A percentile compares a stretch with the other conserved stretches of the same genome.
phyloP scores from a whole-genome alignment of 2,113 vertebrate genomes.

The Atrichornis clamosus region DNA sequence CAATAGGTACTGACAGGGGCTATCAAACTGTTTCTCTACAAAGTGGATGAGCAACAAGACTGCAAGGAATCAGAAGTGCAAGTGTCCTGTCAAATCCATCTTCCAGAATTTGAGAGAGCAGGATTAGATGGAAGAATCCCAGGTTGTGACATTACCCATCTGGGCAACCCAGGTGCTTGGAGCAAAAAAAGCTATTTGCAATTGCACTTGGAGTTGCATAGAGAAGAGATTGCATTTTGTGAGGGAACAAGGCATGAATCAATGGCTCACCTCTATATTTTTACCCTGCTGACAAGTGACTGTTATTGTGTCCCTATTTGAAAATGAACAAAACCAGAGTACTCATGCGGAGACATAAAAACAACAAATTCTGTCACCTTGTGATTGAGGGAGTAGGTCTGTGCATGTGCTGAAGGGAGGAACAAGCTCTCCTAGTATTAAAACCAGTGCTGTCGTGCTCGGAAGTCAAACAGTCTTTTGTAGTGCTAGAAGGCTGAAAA shows the following conservation, averaged over 20 bases:
- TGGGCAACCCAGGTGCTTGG: not conserved
- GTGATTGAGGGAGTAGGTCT: not conserved
- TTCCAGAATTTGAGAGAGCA: not conserved
- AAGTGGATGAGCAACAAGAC: not conserved
- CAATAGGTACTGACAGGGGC: not conserved
- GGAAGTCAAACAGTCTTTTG: not conserved
- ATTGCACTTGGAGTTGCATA: not conserved
- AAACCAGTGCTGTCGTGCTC: not conserved
- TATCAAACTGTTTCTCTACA: not conserved
- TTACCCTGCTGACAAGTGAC: not conserved
- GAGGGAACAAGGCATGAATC: not conserved
- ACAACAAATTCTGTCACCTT: not conserved
- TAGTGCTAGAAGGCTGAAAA: constrained; percentile 6
- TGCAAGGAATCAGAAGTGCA: not conserved
- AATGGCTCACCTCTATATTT: not conserved
- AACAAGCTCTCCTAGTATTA: not conserved
- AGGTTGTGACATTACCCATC: not conserved
- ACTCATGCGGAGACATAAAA: not conserved
- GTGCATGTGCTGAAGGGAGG: not conserved
- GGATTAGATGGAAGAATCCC: not conserved
- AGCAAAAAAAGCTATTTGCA: not conserved
- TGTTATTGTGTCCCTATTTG: not conserved
- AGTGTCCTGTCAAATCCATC: constrained; percentile 4
- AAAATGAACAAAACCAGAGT: not conserved
- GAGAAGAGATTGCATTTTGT: not conserved